Evolutionary conservation across 2,888 invertebrate genomes (phyloP).

Genomic region (Candidula unifasciata): DNA sequence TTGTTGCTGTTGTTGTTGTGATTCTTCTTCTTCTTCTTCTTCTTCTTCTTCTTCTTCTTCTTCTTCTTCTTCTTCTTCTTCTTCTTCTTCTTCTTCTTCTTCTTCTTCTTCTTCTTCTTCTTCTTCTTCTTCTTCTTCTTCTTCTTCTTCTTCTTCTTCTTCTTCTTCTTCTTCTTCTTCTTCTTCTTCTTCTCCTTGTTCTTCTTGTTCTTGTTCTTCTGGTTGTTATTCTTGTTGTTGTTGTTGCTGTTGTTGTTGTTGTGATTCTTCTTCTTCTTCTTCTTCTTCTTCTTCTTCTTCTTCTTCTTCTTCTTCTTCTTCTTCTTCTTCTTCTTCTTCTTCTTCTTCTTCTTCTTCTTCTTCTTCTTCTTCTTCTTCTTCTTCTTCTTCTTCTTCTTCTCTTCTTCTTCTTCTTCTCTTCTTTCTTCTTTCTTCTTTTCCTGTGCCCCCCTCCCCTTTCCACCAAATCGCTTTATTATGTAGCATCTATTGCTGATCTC

Average conservation of each 20-base stretch:
- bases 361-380: neutral
- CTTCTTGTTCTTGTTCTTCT: neutral
- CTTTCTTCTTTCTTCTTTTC: neutral
- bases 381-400: neutral
- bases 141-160: conserved; percentile 53
- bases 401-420: conserved; percentile 51
- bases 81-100: neutral
- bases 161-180: conserved; percentile 51
- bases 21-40: no score
- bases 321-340: no score
- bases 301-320: neutral
- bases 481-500: no score
- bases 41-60: no score
- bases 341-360: neutral
- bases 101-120: neutral
- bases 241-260: neutral
- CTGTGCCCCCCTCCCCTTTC: no score
- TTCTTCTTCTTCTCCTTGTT: no score
- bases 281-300: conserved; percentile 34
- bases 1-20: no score
- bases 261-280: conserved; percentile 43
- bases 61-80: neutral
- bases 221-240: neutral
- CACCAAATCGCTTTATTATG: no score
- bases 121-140: conserved; percentile 51